phyloP scores from a whole-genome alignment of 2,113 vertebrate genomes.

The Diglossa brunneiventris region DNA sequence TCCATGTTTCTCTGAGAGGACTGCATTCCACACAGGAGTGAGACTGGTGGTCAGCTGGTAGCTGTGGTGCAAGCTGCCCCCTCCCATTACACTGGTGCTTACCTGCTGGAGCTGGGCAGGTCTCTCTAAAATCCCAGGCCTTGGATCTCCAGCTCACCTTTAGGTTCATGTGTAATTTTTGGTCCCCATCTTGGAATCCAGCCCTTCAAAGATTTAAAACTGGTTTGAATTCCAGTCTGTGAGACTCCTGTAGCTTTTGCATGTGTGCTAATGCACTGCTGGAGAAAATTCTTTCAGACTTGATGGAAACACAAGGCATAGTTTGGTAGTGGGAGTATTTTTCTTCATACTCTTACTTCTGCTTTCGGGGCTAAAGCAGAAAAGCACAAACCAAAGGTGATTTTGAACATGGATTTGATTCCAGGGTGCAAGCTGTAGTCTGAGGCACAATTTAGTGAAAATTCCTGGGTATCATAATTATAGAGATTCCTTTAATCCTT shows the following conservation, averaged over 20 bases:
- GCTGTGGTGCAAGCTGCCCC: neutral
- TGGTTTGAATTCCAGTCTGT: neutral
- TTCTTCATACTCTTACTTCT: neutral
- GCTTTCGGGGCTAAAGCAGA: neutral
- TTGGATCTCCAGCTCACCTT: neutral
- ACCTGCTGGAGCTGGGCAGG: neutral
- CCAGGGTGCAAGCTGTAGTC: neutral
- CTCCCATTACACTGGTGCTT: neutral
- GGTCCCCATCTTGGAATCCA: neutral
- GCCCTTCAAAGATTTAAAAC: neutral
- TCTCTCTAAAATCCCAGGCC: neutral
- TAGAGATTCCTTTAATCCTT: neutral
- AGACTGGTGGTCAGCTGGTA: neutral
- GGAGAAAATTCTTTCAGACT: neutral
- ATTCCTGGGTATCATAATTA: neutral
- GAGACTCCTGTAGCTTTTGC: neutral
- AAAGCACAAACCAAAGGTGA: neutral
- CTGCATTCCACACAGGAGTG: neutral
- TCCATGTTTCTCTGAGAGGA: neutral
- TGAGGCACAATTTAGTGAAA: neutral
- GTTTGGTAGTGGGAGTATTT: neutral
- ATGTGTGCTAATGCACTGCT: fast-evolving
- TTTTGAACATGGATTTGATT: neutral
- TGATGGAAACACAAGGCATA: neutral
- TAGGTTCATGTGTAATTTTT: neutral